These are phyloP conservation scores for Typhlichthys eigenmanni DNA, from an alignment of 2,797 vertebrate genomes.

Conservation along the genomic window DNA sequence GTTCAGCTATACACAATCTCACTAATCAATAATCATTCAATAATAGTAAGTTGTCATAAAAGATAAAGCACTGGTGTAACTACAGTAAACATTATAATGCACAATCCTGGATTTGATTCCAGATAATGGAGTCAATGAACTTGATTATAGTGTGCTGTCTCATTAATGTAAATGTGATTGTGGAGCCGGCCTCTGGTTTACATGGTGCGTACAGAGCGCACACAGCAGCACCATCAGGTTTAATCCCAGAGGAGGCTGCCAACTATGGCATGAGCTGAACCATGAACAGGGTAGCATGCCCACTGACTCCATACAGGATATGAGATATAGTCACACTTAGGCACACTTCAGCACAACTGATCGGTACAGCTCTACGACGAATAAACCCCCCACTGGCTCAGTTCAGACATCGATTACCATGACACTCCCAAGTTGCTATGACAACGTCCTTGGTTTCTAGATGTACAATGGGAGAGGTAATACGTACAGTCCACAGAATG, in stretches of 20 bases:
- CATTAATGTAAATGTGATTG: no score
- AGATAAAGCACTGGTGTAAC: no score
- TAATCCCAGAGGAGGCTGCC: constrained; percentile 27
- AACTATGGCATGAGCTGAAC: constrained; percentile 31
- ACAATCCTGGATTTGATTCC: no score
- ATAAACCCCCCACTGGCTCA: constrained; percentile 28
- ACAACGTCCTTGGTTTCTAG: constrained; percentile 58
- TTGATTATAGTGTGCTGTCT: no score
- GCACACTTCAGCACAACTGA: constrained; percentile 68
- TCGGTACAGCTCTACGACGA: constrained; percentile 1
- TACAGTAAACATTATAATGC: no score
- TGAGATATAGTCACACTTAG: constrained; percentile 47
- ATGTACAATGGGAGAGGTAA: constrained; percentile 33
- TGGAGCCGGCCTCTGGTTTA: no score
- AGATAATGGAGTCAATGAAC: no score
- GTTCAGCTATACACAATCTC: no score
- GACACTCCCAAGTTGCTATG: constrained; percentile 68
- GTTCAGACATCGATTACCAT: constrained; percentile 63
- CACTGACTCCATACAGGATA: constrained; percentile 55
- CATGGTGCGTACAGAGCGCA: constrained; percentile 9
- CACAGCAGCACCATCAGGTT: constrained; percentile 11
- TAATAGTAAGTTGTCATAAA: no score
- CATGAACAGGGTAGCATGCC: constrained; percentile 47
- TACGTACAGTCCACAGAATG: constrained; percentile 20
- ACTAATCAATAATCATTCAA: no score